These are phyloP conservation scores for Stegophylla sp. DNA, from an alignment of 2,888 invertebrate species.

Conservation along the genomic window DNA sequence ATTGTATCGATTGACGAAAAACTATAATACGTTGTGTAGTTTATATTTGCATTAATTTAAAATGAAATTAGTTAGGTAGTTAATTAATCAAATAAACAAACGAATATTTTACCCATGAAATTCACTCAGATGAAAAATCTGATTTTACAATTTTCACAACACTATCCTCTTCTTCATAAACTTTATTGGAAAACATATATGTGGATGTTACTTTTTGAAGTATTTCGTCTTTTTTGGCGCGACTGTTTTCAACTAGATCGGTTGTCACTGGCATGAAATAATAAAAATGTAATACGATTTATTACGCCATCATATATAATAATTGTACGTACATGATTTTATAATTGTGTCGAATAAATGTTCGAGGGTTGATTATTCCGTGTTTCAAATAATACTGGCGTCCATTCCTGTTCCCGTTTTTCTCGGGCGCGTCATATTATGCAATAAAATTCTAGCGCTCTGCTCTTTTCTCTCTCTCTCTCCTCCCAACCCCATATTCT, in stretches of 20 bases:
- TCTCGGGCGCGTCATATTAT: neutral
- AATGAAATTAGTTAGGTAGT: neutral
- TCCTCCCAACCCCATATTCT: neutral
- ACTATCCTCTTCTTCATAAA: no score
- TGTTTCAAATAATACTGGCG: neutral
- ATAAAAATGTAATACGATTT: no score
- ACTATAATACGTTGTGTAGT: neutral
- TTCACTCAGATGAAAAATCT: neutral
- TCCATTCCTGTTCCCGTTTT: neutral
- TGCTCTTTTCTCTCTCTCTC: neutral
- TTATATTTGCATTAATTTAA: neutral
- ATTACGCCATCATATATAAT: no score
- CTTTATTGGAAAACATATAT: no score
- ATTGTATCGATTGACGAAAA: neutral
- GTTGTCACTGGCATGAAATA: no score
- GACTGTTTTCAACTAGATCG: no score
- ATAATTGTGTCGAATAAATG: neutral
- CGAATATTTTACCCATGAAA: neutral
- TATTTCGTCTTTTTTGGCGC: no score
- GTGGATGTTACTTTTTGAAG: no score
- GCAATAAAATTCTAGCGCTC: neutral
- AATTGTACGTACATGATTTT: neutral
- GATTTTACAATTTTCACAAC: no score
- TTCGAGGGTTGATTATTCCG: neutral
- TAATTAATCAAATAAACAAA: neutral